A percentile compares a stretch with the other conserved stretches of the same genome.
Conservation (phyloP, 2,113 vertebrate species). For the Oryzias curvinotus region DNA sequence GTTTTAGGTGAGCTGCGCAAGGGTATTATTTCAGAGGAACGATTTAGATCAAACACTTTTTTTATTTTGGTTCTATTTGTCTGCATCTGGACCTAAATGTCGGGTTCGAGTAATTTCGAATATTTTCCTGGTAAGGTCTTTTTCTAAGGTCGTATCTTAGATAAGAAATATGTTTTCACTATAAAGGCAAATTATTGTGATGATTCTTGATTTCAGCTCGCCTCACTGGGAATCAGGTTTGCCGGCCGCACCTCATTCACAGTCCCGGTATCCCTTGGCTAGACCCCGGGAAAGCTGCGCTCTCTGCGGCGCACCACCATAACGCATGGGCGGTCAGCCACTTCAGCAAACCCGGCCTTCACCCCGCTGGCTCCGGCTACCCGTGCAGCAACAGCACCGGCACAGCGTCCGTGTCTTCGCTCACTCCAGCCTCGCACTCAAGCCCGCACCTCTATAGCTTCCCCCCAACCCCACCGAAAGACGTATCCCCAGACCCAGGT, state of each 20-base stretch:
- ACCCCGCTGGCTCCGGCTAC: slow-evolving; percentile 89
- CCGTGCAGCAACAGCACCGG: slow-evolving; percentile 85
- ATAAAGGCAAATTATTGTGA: background rate
- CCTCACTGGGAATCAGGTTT: slow-evolving; percentile 93
- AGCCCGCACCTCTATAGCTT: slow-evolving; percentile 95
- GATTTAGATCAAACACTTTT: background rate
- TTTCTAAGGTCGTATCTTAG: background rate
- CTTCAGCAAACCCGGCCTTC: slow-evolving; percentile 93
- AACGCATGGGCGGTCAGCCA: slow-evolving; percentile 98
- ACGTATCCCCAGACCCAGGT: slow-evolving; percentile 93
- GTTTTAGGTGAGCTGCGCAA: background rate
- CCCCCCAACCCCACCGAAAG: slow-evolving; percentile 96
- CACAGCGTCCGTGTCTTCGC: slow-evolving; percentile 84
- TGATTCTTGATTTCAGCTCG: slow-evolving; percentile 81
- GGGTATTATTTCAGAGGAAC: background rate
- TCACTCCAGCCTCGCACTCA: slow-evolving; percentile 86
- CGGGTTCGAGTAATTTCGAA: slow-evolving; percentile 43
- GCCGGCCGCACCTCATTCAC: slow-evolving; percentile 96
- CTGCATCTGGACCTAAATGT: slow-evolving; percentile 60
- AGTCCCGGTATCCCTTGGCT: slow-evolving; percentile 96
- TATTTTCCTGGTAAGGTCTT: slow-evolving; percentile 61
- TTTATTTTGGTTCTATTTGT: background rate
- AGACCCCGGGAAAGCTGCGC: slow-evolving; percentile 93
- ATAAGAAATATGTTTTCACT: background rate
- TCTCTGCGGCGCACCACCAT: slow-evolving; percentile 89